These are phyloP conservation scores for Zapus hudsonius DNA, from an alignment of 2,113 vertebrate species.

Conservation along the genomic window DNA sequence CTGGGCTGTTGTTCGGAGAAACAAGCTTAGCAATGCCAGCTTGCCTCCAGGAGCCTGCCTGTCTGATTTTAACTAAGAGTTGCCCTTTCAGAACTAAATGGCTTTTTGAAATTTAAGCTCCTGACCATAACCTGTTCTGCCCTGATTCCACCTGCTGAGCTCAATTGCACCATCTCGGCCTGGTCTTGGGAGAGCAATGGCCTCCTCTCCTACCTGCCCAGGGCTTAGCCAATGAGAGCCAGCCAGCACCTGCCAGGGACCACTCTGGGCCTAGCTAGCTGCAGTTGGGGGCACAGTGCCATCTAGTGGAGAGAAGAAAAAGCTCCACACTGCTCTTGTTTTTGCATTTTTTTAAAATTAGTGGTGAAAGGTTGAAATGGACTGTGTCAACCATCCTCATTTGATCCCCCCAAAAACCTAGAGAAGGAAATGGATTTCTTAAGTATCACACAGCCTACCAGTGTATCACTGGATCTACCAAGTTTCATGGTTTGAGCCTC, in stretches of 20 bases:
- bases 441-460: not conserved
- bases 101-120: slow-evolving; percentile 18
- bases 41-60: not conserved
- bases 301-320: slow-evolving; percentile 70
- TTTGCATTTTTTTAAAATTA: not conserved
- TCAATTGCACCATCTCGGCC: slow-evolving; percentile 85
- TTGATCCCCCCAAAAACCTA: not conserved
- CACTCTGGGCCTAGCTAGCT: not conserved
- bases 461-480: not conserved
- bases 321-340: not conserved
- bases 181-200: slow-evolving; percentile 85
- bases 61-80: not conserved
- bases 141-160: slow-evolving; percentile 87
- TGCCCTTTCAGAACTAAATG: slow-evolving; percentile 14
- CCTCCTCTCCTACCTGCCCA: slow-evolving; percentile 86
- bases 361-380: not conserved
- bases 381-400: not conserved
- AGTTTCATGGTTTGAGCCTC: not conserved
- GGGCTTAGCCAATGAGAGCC: slow-evolving; percentile 89
- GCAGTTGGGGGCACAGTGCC: slow-evolving; percentile 49
- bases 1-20: not conserved
- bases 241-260: slow-evolving; percentile 84
- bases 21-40: rapidly evolving
- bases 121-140: not conserved
- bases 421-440: not conserved